Base-by-base conservation (phyloP, 2,888 invertebrate species). In the Didymodactylos carnosus region DNA sequence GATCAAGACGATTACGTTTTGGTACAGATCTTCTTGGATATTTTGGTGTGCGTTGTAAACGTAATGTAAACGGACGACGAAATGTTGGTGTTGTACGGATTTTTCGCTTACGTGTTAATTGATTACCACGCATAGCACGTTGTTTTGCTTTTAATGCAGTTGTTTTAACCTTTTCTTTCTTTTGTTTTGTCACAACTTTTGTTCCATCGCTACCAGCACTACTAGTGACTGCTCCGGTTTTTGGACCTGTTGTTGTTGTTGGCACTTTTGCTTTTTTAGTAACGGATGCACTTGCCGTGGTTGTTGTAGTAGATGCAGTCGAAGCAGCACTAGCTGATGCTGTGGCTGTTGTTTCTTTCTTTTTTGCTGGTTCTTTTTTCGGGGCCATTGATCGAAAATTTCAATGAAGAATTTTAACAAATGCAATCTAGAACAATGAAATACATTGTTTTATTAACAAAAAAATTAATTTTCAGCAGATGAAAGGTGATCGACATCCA, bases 1-100 rank as follows among this genome's bases (percentile, higher is more conserved):
- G 92, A 86, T 97, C 97, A 90, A 97, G 69, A 46, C 74, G 71
- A 71, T 74, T 74, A 39, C 74, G 29, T 49, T 69, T 49, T 43
- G 74, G 74, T 6, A 71, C 71, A 39, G 71, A 71, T 72, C 71
- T 71, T 51, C 74, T 53, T 40, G 71, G 74, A 43, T 74, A 74
- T 62, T 71, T 53, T 35, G 74, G 74, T 39, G 16, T 35, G n/a
- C 74, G 53, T 62, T 51, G 71, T 69, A 74, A 72, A 71, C 71
- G 51, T 14, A 74, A 23, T 43, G 74, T 74, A 35, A 69, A 43
- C 39, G 74, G 74, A 39, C 74, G 74, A 62, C 74, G 40, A 71
- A 74, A 74, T 27, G 53, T 53, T 40, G 71, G 71, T 53, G 23
- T 53, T 14, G 71, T 53, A 53, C 53, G n/a, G 23, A 74, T 46